phyloP scores from a whole-genome alignment of 2,113 vertebrate genomes.

The Myotis lucifugus region DNA sequence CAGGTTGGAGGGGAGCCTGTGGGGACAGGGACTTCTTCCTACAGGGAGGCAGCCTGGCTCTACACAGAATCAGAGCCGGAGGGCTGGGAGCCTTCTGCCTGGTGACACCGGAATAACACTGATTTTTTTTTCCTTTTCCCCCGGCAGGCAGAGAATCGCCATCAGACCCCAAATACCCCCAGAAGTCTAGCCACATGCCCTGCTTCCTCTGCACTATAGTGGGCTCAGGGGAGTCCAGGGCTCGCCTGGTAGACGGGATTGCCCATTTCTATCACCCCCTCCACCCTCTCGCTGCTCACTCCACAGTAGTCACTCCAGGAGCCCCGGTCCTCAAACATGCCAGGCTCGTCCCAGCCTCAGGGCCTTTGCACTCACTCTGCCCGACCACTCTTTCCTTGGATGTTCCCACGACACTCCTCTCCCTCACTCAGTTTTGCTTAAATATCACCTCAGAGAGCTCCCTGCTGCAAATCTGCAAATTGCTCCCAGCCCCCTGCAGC shows the following conservation, averaged over 20 bases:
- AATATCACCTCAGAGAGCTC: background rate
- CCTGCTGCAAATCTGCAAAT: background rate
- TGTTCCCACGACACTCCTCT: background rate
- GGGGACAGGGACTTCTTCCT: background rate
- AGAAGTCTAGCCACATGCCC: background rate
- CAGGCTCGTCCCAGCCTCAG: background rate
- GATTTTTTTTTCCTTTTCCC: background rate
- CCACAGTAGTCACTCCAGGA: background rate
- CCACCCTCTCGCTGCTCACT: background rate
- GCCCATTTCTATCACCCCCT: background rate
- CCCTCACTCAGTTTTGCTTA: background rate
- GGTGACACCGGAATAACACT: background rate
- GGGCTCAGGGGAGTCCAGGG: too few species aligned
- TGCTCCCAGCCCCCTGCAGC: background rate
- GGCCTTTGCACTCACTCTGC: background rate
- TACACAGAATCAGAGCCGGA: background rate
- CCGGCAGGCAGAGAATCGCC: background rate
- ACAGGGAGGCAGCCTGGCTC: background rate
- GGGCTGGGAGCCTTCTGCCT: background rate
- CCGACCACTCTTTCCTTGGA: background rate
- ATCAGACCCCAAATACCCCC: background rate
- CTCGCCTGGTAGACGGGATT: fast-evolving
- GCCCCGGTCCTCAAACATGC: fast-evolving
- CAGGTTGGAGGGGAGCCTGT: background rate
- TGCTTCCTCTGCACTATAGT: fast-evolving